These are phyloP conservation scores for Aleiodes sp. DNA, from an alignment of 1,140 invertebrate genomes.

Conservation along the genomic window DNA sequence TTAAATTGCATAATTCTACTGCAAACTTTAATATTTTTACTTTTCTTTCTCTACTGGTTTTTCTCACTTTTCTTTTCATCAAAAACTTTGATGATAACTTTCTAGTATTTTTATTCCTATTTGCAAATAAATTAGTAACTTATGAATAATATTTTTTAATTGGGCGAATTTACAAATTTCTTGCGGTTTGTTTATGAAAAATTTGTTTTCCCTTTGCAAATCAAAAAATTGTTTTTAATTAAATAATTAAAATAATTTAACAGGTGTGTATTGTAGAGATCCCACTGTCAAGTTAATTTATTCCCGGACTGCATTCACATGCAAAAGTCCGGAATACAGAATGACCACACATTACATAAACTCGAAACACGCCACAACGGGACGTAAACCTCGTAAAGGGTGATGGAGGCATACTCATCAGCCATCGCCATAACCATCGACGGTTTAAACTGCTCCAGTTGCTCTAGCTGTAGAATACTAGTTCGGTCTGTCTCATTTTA, in stretches of 20 bases:
- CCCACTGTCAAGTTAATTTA: constrained; percentile 49
- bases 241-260: not conserved
- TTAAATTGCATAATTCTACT: not conserved
- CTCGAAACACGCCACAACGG: constrained; percentile 45
- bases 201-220: no score
- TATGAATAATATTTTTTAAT: not conserved
- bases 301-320: constrained; percentile 41
- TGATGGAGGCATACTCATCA: constrained; percentile 49
- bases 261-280: not conserved
- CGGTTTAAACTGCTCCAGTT: constrained; percentile 41
- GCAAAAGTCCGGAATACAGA: constrained; percentile 42
- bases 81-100: no score
- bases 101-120: no score
- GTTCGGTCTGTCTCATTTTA: not conserved
- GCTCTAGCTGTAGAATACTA: not conserved
- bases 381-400: constrained; percentile 38
- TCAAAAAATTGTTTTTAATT: no score
- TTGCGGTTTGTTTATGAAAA: no score
- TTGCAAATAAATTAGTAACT: no score
- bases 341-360: constrained; percentile 52
- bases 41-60: no score
- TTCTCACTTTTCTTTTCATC: no score
- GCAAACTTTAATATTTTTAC: no score
- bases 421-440: constrained; percentile 44
- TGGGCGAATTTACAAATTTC: not conserved